These are phyloP conservation scores for Noctua janthina DNA, from an alignment of 2,888 invertebrate species.

Conservation along the genomic window DNA sequence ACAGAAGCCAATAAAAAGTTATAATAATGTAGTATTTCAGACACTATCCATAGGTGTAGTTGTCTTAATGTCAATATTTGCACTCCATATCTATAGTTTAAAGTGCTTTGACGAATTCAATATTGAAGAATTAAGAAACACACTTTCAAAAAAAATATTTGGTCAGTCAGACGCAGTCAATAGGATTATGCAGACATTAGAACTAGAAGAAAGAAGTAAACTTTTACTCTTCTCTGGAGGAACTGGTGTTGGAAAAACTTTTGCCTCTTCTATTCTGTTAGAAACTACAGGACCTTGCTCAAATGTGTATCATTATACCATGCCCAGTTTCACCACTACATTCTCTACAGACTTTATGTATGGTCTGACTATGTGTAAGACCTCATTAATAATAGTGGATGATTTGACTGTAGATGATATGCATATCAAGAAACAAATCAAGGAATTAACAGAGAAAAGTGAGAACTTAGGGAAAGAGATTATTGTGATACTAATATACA, in stretches of 20 bases:
- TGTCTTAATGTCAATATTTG: slow-evolving; percentile 70
- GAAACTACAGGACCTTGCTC: slow-evolving; percentile 75
- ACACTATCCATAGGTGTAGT: slow-evolving; percentile 61
- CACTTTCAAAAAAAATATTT: slow-evolving; percentile 75
- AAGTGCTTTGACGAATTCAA: slow-evolving; percentile 78
- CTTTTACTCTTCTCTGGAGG: slow-evolving; percentile 84
- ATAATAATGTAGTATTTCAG: slow-evolving; percentile 51
- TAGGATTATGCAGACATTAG: slow-evolving; percentile 75
- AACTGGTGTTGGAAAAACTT: slow-evolving; percentile 87
- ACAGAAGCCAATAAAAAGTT: slow-evolving; percentile 59
- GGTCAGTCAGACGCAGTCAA: slow-evolving; percentile 80
- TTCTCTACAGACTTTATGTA: slow-evolving; percentile 80
- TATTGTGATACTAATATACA: slow-evolving; percentile 82
- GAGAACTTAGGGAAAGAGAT: slow-evolving; percentile 76
- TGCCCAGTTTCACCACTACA: slow-evolving; percentile 80
- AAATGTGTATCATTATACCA: slow-evolving; percentile 85
- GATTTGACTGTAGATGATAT: slow-evolving; percentile 77
- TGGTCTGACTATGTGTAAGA: slow-evolving; percentile 81
- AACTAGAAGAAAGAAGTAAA: slow-evolving; percentile 73
- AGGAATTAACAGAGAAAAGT: slow-evolving; percentile 77
- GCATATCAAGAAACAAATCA: slow-evolving; percentile 72
- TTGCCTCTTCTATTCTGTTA: slow-evolving; percentile 78
- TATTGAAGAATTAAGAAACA: slow-evolving; percentile 67
- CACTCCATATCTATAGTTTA: slow-evolving; percentile 72
- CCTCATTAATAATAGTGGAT: slow-evolving; percentile 81